These are phyloP conservation scores for Lanius ludovicianus DNA, from an alignment of 2,113 vertebrate species.

Conservation along the genomic window DNA sequence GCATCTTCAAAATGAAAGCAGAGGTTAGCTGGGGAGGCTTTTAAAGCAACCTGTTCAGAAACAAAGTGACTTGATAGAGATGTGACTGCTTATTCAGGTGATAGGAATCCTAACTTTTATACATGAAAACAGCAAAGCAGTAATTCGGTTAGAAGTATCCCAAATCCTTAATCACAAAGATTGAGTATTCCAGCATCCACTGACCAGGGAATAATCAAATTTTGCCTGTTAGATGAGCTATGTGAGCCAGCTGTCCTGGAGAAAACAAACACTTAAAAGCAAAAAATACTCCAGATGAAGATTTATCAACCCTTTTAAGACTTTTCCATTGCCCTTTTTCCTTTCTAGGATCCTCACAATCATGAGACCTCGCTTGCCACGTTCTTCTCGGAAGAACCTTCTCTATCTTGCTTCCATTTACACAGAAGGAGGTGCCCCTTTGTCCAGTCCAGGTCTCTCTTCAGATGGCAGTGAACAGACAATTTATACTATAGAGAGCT, in stretches of 20 bases:
- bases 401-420: conserved; percentile 89
- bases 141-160: background rate
- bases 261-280: background rate
- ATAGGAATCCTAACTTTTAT: background rate
- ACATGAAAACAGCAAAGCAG: background rate
- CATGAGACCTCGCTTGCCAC: conserved; percentile 84
- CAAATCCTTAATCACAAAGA: background rate
- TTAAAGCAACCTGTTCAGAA: background rate
- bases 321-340: background rate
- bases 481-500: conserved; percentile 87
- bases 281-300: background rate
- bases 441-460: background rate
- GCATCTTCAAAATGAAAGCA: background rate
- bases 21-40: background rate
- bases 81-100: background rate
- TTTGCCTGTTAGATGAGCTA: background rate
- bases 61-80: background rate
- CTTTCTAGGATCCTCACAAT: conserved; percentile 82
- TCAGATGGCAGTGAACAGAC: conserved; percentile 69
- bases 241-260: background rate
- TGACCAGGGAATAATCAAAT: background rate
- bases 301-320: background rate
- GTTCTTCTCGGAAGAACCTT: conserved; percentile 81
- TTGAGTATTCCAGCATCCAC: background rate
- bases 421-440: conserved; percentile 75